Evolutionary conservation across 1,140 invertebrate genomes (phyloP).

Genomic region (Trichonephila clavata): DNA sequence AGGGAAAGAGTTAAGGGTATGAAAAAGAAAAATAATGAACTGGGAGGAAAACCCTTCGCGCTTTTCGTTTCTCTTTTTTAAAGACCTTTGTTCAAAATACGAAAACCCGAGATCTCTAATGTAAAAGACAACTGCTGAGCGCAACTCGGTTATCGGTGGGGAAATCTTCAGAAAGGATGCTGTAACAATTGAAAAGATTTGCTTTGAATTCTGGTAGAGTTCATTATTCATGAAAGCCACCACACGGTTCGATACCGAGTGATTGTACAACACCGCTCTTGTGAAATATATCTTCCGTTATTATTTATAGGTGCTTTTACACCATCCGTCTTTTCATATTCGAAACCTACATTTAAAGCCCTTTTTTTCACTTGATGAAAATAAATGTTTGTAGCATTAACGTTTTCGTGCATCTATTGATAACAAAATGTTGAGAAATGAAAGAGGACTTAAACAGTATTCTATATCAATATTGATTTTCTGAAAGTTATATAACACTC

Average conservation of each 20-base stretch:
- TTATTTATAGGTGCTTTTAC: background rate
- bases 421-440: too few species aligned
- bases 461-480: too few species aligned
- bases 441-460: too few species aligned
- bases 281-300: background rate
- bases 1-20: constrained; percentile 47
- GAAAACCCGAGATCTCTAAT: constrained; percentile 40
- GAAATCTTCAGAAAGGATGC: constrained; percentile 29
- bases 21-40: constrained; percentile 43
- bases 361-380: background rate
- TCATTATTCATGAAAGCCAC: constrained; percentile 43
- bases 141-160: background rate
- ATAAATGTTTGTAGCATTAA: background rate
- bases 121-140: constrained; percentile 18
- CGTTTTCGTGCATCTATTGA: too few species aligned
- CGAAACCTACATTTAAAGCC: background rate
- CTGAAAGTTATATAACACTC: too few species aligned
- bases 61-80: constrained; percentile 35
- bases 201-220: constrained; percentile 16
- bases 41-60: background rate
- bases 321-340: background rate
- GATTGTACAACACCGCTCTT: too few species aligned
- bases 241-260: background rate
- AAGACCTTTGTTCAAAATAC: background rate
- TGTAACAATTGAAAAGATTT: constrained; percentile 46